Base-by-base conservation (phyloP, 2,888 invertebrate species). In the Aethes cnicana region DNA sequence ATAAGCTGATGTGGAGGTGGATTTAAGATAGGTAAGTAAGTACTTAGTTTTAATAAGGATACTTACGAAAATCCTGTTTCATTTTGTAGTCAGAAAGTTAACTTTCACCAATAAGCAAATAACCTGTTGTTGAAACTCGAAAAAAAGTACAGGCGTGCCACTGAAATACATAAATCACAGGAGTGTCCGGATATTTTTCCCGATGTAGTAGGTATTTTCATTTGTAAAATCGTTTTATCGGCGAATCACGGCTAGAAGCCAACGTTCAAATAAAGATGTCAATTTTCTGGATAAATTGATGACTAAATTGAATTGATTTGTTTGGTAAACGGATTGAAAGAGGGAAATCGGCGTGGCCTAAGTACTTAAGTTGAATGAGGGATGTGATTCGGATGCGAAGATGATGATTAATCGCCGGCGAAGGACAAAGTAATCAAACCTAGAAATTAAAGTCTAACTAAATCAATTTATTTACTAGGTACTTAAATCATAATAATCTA, bases 281-380 rank as follows among this genome's bases (percentile, higher is more conserved):
- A 48, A 53, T 47, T 61, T 63, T 48, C 59, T 54, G 55, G 28
- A 44, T 50, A 64, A 67, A 66, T 63, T 63, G 62, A 64, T 58
- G 64, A 54, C 56, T 59, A 58, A 63, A 72, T 62, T 62, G 57
- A 53, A 69, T 68, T 68, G 62, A 55, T 65, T 66, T 69, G 63
- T 65, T 71, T 65, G 63, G 53, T 41, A 53, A 59, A 57, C 57
- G 59, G 55, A 63, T 58, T 57, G 48, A 58, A 56, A 50, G 57
- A 47, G 59, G 61, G 57, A 61, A 66, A 66, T 67, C 59, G 58
- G 52, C n/a, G n/a, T n/a, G n/a, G n/a, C n/a, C n/a, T n/a, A n/a
- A n/a, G n/a, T n/a, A n/a, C 48, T 53, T 55, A 54, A 59, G 53
- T 30, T 52, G 37, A 58, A 62, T 57, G 54, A 64, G 56, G 63